These are phyloP conservation scores for Drosophila dives DNA, from an alignment of 2,888 invertebrate species.

Conservation along the genomic window DNA sequence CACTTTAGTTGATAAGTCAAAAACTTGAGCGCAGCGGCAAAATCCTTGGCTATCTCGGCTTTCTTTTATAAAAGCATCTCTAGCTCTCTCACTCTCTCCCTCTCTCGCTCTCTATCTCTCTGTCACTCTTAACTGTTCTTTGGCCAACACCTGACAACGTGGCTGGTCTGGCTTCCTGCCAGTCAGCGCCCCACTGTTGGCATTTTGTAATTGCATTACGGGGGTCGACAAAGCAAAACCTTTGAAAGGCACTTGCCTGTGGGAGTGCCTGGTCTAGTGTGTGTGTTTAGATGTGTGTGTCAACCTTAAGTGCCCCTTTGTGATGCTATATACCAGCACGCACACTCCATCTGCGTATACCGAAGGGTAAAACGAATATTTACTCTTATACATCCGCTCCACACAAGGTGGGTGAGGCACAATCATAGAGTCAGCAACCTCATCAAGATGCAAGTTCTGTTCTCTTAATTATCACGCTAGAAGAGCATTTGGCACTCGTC, in stretches of 20 bases:
- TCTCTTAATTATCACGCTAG: neutral
- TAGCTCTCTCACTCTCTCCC: neutral
- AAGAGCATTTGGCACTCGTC: neutral
- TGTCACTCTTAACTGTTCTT: constrained; percentile 29
- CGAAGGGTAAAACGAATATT: neutral
- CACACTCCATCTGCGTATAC: neutral
- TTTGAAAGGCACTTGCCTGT: constrained; percentile 49
- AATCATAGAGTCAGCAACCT: neutral
- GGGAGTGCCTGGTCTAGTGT: constrained; percentile 1
- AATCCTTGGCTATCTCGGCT: constrained; percentile 29
- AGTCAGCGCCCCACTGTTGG: constrained; percentile 47
- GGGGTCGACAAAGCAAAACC: constrained; percentile 71
- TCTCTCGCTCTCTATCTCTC: neutral
- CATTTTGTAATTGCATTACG: constrained; percentile 77
- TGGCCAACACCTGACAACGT: constrained; percentile 66
- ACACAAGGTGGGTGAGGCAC: neutral
- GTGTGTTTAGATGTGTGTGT: constrained; percentile 34
- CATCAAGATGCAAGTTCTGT: no score
- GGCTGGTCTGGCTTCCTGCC: constrained; percentile 31
- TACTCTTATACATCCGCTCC: neutral
- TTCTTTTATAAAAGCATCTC: constrained; percentile 1
- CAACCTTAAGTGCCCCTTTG: constrained; percentile 76
- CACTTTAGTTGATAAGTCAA: constrained; percentile 79
- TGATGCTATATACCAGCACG: constrained; percentile 43
- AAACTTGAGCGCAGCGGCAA: constrained; percentile 46